Base-by-base conservation (phyloP, 2,888 invertebrate species). In the Coelinius sp. region DNA sequence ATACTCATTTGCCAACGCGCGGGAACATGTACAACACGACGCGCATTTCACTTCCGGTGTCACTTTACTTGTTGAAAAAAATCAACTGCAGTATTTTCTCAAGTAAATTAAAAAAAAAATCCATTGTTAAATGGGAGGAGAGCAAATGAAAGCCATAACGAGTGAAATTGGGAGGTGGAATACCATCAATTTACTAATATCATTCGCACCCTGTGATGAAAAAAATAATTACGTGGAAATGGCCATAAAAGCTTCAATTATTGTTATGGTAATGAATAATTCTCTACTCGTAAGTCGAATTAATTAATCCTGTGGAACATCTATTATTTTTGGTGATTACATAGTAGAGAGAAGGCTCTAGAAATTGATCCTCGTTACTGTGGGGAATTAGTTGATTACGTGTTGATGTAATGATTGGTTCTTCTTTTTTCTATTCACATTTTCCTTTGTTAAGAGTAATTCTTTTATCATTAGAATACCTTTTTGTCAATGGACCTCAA, bases 251-350 rank as follows among this genome's bases (percentile, higher is more conserved):
- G 27, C 27, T 44, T 14, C 56, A 70, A 70, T 65, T 66, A 59
- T 66, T 65, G 31, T 56, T 46, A 27, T 59, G 56, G 41, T 56
- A 59, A 56, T 70, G 70, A 44, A 70, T 63, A 35, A 35, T 69
- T 63, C 25, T 14, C 27, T n/a, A 2, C 65, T 22, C 41, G 63
- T 62, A 63, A 69, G 63, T n/a, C n/a, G n/a, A n/a, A n/a, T n/a
- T n/a, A n/a, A n/a, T n/a, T n/a, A n/a, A n/a, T n/a, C n/a, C n/a
- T n/a, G n/a, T n/a, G n/a, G n/a, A n/a, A n/a, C n/a, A n/a, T n/a
- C n/a, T n/a, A n/a, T n/a, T n/a, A n/a, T n/a, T n/a, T n/a, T n/a
- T n/a, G n/a, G n/a, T n/a, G n/a, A n/a, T n/a, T n/a, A n/a, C n/a
- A n/a, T n/a, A n/a, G n/a, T n/a, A n/a, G n/a, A n/a, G n/a, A n/a